Evolutionary conservation across 2,797 vertebrate species (phyloP).

Genomic region (Enteromius mattozi): DNA sequence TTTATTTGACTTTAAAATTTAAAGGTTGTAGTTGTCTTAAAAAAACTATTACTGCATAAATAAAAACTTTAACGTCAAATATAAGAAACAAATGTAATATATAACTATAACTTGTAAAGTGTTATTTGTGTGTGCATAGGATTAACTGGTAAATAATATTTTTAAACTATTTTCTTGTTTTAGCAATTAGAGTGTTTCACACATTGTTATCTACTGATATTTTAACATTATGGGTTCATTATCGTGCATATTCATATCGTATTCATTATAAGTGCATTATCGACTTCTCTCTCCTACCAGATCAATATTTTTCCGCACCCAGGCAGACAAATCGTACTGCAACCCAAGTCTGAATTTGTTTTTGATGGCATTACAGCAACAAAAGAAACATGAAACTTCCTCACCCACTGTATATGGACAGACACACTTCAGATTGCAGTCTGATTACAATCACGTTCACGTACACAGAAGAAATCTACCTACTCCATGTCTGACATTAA

Average conservation of each 20-base stretch:
- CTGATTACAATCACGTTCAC: constrained; percentile 46
- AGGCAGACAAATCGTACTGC: not conserved
- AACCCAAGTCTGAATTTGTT: constrained; percentile 47
- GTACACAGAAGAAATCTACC: constrained; percentile 45
- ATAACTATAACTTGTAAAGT: constrained; percentile 37
- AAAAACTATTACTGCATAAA: constrained; percentile 7
- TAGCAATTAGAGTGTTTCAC: constrained; percentile 8
- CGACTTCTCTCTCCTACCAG: not conserved
- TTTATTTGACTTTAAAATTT: constrained; percentile 44
- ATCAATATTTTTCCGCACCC: not conserved
- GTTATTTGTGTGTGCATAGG: constrained; percentile 2
- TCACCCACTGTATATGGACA: constrained; percentile 26
- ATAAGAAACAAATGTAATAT: constrained; percentile 8
- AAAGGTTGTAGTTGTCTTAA: constrained; percentile 9
- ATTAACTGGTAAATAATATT: constrained; percentile 16
- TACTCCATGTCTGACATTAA: constrained; percentile 37
- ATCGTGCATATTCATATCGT: too few species aligned
- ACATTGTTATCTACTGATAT: not conserved
- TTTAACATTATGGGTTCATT: not conserved
- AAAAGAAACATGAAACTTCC: constrained; percentile 25
- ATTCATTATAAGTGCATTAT: not conserved
- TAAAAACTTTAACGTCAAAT: not conserved
- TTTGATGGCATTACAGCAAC: constrained; percentile 23
- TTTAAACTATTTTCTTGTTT: not conserved
- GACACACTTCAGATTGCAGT: constrained; percentile 26